Base-by-base conservation (phyloP, 2,888 invertebrate genomes). In the Amphiduros pacificus region DNA sequence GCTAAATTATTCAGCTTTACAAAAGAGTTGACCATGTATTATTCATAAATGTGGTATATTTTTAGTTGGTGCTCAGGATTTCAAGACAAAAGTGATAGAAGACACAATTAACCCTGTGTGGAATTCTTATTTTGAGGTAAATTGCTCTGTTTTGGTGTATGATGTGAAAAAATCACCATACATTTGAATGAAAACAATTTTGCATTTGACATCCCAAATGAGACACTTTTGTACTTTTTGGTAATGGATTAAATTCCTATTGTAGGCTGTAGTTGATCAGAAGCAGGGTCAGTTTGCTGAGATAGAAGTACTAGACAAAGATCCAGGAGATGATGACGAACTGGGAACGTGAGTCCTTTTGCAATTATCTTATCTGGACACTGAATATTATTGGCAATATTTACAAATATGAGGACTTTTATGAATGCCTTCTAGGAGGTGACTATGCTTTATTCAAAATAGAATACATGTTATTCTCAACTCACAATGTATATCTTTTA, bases 61-160 rank as follows among this genome's bases (percentile, higher is more conserved):
- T n/a, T 4, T 89, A 75, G 93, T 99, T 65, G 98, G 98, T 59
- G 92, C 94, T 0, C 93, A 95, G 84, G 90, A 91, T 82, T 95
- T 92, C 85, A 90, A 91, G 82, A 98, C 98, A 0, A 91, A 93
- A 83, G 93, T 92, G 41, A 94, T 98, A 72, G 91, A 94, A 80
- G 95, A 94, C 82, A 91, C 91, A 68, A 88, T 98, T 29, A 92
- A 94, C 85, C 99, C 99, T 4, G 91, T 92, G 72, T 99, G 98
- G 97, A 94, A 98, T 84, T 94, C 87, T 84, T 94, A 93, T 89
- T 98, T 96, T 82, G 98, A 99, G 93, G 95, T 96, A 86, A 36
- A 17, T 17, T 36, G 36, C 9, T 36, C 4, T 55, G 51, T 61
- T 62, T 17, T 59, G 55, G 40, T 28, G 14, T 24, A 51, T 20